These are phyloP conservation scores for Scaptomyza pallida DNA, from an alignment of 1,140 invertebrate species.

Conservation along the genomic window DNA sequence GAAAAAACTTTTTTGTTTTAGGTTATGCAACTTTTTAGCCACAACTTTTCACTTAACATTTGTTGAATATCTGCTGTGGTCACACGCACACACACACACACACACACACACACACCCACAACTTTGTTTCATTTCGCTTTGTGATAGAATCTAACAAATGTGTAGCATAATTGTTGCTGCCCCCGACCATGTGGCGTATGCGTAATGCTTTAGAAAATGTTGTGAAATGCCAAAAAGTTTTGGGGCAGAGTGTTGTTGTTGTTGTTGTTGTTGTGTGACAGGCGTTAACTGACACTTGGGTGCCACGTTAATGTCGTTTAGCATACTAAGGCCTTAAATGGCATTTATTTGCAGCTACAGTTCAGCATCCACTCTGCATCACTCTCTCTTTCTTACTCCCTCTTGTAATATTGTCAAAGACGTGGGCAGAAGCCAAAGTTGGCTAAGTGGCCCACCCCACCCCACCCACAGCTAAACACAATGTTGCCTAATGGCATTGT, in stretches of 20 bases:
- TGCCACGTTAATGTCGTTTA: constrained; percentile 74
- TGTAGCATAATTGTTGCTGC: constrained; percentile 56
- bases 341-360: constrained; percentile 71
- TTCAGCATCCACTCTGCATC: background rate
- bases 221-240: constrained; percentile 26
- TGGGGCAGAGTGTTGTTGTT: constrained; percentile 16
- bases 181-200: constrained; percentile 52
- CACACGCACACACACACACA: too few species aligned
- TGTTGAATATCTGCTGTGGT: too few species aligned
- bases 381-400: background rate
- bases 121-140: constrained; percentile 18
- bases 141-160: constrained; percentile 20
- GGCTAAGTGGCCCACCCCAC: constrained; percentile 45
- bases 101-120: too few species aligned
- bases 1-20: background rate
- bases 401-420: constrained; percentile 61
- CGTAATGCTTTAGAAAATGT: constrained; percentile 47
- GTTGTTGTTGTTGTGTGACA: constrained; percentile 57
- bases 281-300: constrained; percentile 76
- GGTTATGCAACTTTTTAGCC: background rate
- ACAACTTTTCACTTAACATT: too few species aligned
- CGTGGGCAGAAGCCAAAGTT: constrained; percentile 28
- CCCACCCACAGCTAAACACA: constrained; percentile 30
- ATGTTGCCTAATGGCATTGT: constrained; percentile 27
- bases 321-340: constrained; percentile 80